These are phyloP conservation scores for Sphyrna mokarran DNA, from an alignment of 2,113 vertebrate species.

Conservation along the genomic window DNA sequence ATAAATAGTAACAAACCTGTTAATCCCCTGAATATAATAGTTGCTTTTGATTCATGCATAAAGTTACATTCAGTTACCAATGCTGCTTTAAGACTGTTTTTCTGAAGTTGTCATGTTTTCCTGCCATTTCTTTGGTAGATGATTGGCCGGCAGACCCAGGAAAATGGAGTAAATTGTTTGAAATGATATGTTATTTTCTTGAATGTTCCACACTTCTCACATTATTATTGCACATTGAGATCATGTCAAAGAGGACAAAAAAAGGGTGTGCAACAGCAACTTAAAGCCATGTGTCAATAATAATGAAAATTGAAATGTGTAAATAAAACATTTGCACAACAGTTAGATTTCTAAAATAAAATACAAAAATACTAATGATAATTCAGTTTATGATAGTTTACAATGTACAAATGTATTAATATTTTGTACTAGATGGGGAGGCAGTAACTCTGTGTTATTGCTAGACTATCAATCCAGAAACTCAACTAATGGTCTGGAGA, in stretches of 20 bases:
- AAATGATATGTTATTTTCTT: not conserved
- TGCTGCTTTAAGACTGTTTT: not conserved
- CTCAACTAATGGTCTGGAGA: no score
- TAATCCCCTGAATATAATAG: not conserved
- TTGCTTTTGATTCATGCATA: not conserved
- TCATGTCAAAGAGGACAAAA: not conserved
- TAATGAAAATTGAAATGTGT: not conserved
- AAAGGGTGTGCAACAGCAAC: not conserved
- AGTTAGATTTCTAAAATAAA: not conserved
- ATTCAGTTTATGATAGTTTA: not conserved
- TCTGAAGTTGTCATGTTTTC: not conserved
- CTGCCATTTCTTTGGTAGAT: not conserved
- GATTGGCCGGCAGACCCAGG: not conserved
- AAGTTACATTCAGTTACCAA: not conserved
- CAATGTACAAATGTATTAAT: not conserved
- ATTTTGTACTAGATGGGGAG: not conserved
- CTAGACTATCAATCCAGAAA: no score
- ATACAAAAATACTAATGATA: not conserved
- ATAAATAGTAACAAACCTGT: not conserved
- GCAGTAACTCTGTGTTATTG: no score
- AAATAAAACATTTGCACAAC: not conserved
- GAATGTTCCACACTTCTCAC: not conserved
- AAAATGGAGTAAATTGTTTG: not conserved
- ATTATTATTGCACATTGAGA: not conserved
- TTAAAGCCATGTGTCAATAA: not conserved